Conservation (phyloP, 2,113 vertebrate genomes). For the Melanerpes aurifrons region DNA sequence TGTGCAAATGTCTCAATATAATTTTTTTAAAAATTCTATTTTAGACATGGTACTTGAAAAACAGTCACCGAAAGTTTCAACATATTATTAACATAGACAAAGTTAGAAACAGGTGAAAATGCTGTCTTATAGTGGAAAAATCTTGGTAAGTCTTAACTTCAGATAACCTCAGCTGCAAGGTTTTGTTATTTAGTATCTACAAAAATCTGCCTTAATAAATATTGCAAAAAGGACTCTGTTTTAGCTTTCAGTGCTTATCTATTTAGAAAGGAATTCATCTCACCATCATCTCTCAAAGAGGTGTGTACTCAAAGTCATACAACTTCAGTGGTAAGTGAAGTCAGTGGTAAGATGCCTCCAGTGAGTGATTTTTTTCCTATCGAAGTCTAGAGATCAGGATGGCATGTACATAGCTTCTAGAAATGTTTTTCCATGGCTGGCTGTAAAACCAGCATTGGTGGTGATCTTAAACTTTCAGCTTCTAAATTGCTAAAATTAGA, state of each 20-base stretch:
- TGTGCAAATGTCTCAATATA: neutral
- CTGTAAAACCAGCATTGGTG: neutral
- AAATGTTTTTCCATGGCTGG: neutral
- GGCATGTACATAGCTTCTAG: neutral
- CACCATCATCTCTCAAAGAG: neutral
- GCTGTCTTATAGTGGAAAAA: neutral
- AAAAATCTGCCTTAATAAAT: neutral
- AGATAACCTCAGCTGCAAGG: neutral
- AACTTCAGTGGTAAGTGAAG: too few species aligned
- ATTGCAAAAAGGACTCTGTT: fast-evolving
- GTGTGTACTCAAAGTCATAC: neutral
- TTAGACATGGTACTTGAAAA: neutral
- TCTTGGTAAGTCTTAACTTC: neutral
- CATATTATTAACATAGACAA: neutral
- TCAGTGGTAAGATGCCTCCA: neutral
- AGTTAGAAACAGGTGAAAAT: neutral
- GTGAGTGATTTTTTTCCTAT: neutral
- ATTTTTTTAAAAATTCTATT: neutral
- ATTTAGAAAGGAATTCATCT: neutral
- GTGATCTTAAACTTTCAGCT: neutral
- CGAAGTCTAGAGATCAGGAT: fast-evolving
- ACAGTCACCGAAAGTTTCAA: neutral
- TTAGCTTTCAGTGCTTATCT: neutral
- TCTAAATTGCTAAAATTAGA: neutral
- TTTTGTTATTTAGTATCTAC: neutral